Base-by-base conservation (phyloP, 2,113 vertebrate genomes). In the Rousettus leschenaultii region DNA sequence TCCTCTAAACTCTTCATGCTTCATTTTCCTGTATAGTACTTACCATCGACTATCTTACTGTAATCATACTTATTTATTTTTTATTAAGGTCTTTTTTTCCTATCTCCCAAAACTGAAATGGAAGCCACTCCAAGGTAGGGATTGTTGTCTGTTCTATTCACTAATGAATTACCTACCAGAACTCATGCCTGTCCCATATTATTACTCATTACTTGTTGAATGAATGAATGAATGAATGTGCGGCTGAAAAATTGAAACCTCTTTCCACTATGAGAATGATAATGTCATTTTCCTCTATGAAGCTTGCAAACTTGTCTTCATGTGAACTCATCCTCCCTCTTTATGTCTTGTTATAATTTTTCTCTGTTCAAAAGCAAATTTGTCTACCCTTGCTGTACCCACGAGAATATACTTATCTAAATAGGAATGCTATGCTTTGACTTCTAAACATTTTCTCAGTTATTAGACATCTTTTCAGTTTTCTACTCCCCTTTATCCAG, bases 241-340 rank as follows among this genome's bases (percentile, higher is more conserved):
- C 45, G 13, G 13, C 21, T 73, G 14, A 53, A 35, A 77, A 55
- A 43, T 3, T 9, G 24, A 22, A 24, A 1, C 12, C 5, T 68
- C 2, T 30, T 35, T 2, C 6, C 38, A 40, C 0, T 35, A 14
- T 40, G 15, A 51, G 51, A 16, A 51, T 16, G 51, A 51, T 51
- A 51, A 16, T n/a, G 14, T 38, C 43, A 18, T 6, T 33, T 45
- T 79, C n/a, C 7, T 68, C 5, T 15, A 4, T 3, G 59, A 73
- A 78, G 51, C 2, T 33, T 43, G 11, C 2, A 75, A 33, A 4
- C 1, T 8, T 57, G 19, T 1, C 8, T 66, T 2, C 0, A n/a
- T 33, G 13, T 30, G 21, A 53, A 12, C 6, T 8, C 4, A 5
- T n/a, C 4, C 5, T 35, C 7, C 22, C 4, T 78, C 19, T 57